phyloP scores from a whole-genome alignment of 2,888 invertebrate genomes.

The Pediacus dermestoides region DNA sequence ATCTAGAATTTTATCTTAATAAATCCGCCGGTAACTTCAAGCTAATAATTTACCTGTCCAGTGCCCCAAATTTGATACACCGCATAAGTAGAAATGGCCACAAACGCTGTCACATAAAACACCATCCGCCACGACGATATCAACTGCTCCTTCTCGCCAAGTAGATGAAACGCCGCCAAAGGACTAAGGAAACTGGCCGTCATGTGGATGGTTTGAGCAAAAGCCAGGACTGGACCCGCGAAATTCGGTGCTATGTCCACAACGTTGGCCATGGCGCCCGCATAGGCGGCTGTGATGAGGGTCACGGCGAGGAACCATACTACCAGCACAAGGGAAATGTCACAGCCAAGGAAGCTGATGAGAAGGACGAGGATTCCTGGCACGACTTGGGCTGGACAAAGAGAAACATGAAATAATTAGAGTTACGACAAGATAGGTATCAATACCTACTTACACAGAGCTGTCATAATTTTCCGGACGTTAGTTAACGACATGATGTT shows the following conservation, averaged over 20 bases:
- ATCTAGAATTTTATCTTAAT: conserved; percentile 33
- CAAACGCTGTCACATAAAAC: conserved; percentile 60
- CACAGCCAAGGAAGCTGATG: conserved; percentile 63
- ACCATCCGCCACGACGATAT: conserved; percentile 60
- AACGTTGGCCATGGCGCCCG: conserved; percentile 72
- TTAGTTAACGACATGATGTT: conserved; percentile 60
- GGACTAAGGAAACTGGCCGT: conserved; percentile 69
- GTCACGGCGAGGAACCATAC: conserved; percentile 69
- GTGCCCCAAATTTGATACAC: conserved; percentile 66
- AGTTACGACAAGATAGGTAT: not conserved
- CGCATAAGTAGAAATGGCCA: conserved; percentile 60
- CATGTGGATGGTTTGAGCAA: conserved; percentile 76
- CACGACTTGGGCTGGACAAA: conserved; percentile 60
- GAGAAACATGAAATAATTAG: not conserved
- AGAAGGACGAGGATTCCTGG: conserved; percentile 62
- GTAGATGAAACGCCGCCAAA: conserved; percentile 59
- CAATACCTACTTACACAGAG: conserved; percentile 47
- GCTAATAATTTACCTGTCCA: conserved; percentile 51
- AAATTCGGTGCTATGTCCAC: conserved; percentile 77
- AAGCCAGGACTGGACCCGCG: conserved; percentile 69
- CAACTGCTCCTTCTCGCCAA: conserved; percentile 54
- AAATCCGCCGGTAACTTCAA: not conserved
- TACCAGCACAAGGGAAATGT: conserved; percentile 56
- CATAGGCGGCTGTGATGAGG: conserved; percentile 68
- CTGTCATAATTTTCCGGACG: conserved; percentile 66